Base-by-base conservation (phyloP, 2,113 vertebrate species). In the Coryphaenoides rupestris region DNA sequence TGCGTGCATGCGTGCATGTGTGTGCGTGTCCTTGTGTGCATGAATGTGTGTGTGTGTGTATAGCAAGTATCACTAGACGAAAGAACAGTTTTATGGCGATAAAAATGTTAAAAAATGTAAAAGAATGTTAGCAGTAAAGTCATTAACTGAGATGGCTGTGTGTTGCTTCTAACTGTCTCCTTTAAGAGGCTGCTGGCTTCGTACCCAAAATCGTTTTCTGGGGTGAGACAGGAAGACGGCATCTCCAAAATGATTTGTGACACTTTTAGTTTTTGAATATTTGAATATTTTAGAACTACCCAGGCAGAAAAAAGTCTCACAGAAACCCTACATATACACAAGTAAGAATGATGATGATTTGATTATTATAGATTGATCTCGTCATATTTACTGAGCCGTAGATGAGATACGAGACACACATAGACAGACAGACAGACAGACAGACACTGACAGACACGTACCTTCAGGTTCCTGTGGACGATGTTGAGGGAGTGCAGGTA, bases 391-490 rank as follows among this genome's bases (percentile, higher is more conserved):
- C 33, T 10, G 33, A 10, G 33, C 33, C 7, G 33, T 40, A 40
- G 33, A 40, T 40, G 7, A n/a, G n/a, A n/a, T n/a, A n/a, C n/a
- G 33, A 40, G 2, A 40, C 33, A 40, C 7, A 40, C 33, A 40
- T 40, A 40, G 33, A 40, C 21, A 45, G 55, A 16, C 59, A 15
- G 16, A 21, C 7, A 53, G 21, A 60, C 12, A 21, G n/a, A n/a
- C n/a, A n/a, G n/a, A n/a, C 3, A 63, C 46, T 52, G 0, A 33
- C 17, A 63, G 14, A 5, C 13, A 54, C 17, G 55, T 70, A 93
- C 93, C 91, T 93, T 93, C 21, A 94, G 83, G 76, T 93, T 94
- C 68, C 93, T 90, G 77, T 94, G 93, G 57, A 94, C 90, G 65
- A 94, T 93, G 77, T 91, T 91, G 58, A 93, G 90, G 50, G 89